Evolutionary conservation across 2,888 invertebrate species (phyloP).

Genomic region (Idaea biselata): DNA sequence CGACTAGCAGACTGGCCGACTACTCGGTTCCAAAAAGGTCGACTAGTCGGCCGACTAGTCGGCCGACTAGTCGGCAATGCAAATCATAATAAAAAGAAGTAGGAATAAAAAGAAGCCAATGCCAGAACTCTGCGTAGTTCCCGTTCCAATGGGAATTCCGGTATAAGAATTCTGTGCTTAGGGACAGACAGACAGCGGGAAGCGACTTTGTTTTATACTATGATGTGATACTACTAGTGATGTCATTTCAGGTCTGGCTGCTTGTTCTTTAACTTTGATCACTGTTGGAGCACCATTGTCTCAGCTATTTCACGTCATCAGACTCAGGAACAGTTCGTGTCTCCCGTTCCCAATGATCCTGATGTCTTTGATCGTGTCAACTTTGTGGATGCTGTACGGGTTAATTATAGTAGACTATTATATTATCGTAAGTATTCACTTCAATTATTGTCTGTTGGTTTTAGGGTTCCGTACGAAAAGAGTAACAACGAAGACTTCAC

Average conservation of each 20-base stretch:
- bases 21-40: too few species aligned
- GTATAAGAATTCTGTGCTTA: too few species aligned
- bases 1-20: too few species aligned
- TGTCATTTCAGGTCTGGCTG: slow-evolving; percentile 78
- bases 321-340: slow-evolving; percentile 89
- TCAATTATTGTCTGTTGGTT: slow-evolving; percentile 10
- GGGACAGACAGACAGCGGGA: background rate
- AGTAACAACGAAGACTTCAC: too few species aligned
- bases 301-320: slow-evolving; percentile 89
- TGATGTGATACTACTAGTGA: too few species aligned
- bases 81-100: too few species aligned
- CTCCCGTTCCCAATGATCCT: slow-evolving; percentile 93
- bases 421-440: slow-evolving; percentile 83
- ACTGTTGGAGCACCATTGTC: slow-evolving; percentile 92
- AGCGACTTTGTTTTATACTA: background rate
- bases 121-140: too few species aligned
- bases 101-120: too few species aligned
- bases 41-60: too few species aligned
- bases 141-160: too few species aligned
- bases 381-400: slow-evolving; percentile 93
- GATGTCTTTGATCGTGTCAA: slow-evolving; percentile 89
- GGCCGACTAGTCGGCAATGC: too few species aligned
- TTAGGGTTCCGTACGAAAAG: too few species aligned
- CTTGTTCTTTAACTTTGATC: slow-evolving; percentile 87
- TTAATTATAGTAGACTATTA: slow-evolving; percentile 87